Base-by-base conservation (phyloP, 2,888 invertebrate species). In the Pollenia angustigena region DNA sequence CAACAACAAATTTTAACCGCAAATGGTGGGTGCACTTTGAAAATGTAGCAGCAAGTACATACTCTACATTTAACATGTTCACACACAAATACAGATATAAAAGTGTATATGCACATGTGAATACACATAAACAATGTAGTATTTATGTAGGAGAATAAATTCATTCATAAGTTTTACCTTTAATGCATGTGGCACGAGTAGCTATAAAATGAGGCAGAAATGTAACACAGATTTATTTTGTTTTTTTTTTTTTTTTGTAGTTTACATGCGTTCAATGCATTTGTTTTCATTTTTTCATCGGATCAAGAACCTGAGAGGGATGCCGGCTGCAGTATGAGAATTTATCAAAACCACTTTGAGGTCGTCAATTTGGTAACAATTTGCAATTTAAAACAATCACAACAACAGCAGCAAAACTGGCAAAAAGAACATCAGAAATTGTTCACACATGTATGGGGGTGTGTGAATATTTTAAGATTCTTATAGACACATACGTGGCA, bases 1-100 rank as follows among this genome's bases (percentile, higher is more conserved):
- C n/a, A 60, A 60, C 16, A 71, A 79, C 23, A 64, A 76, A 83
- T 60, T 76, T 32, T 6, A 32, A 32, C 32, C 32, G 71, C 76
- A 81, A 84, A 56, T 81, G 81, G 85, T 87, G 87, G 87, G 87
- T 84, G 87, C 87, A 87, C 48, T 83, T 78, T 46, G 16, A 46
- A 71, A 72, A 60, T 81, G 54, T 83, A 68, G 72, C 42, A 74
- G 52, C 74, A 46, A 80, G 32, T 79, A 75, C 14, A 44, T 71
- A 69, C 69, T 44, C 71, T 60, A 78, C 50, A 64, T 78, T 64
- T 46, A 14, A 68, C 44, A 60, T 42, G 12, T 64, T 56, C 54
- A 68, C 58, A 52, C 40, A 66, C 48, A 66, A 6, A 56, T 42
- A 58, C 23, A 60, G 11, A 58, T n/a, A 12, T 11, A n/a, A 1